Evolutionary conservation across 2,797 vertebrate species (phyloP).

Genomic region (Bovichtus variegatus): DNA sequence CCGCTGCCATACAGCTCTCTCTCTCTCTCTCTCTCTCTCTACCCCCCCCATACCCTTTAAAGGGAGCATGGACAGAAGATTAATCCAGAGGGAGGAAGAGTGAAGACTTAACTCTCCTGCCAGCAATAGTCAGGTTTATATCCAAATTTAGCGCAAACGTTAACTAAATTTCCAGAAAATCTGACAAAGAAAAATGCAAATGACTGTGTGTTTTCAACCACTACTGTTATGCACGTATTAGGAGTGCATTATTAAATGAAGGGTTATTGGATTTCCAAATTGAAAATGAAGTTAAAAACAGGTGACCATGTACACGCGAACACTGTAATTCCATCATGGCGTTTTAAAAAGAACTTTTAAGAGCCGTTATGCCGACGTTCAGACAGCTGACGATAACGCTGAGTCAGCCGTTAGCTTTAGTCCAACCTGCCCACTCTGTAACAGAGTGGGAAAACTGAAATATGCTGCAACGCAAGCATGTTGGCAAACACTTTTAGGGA

Average conservation of each 20-base stretch:
- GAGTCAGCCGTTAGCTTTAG: constrained; percentile 32
- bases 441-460: constrained; percentile 23
- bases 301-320: neutral
- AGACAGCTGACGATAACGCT: constrained; percentile 14
- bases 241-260: neutral
- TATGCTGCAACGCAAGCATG: constrained; percentile 1
- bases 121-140: neutral
- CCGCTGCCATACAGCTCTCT: neutral
- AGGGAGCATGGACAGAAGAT: constrained; percentile 24
- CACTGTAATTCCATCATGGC: neutral
- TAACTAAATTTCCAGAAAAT: neutral
- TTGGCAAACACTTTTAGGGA: no score
- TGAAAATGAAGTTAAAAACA: constrained; percentile 3
- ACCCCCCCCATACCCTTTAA: constrained; percentile 5
- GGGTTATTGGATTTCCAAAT: neutral
- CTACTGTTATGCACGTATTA: neutral
- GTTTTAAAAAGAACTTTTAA: no score
- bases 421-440: constrained; percentile 2
- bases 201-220: neutral
- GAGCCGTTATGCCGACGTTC: no score
- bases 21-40: neutral
- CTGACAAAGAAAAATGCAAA: neutral
- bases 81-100: constrained; percentile 6
- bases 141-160: neutral
- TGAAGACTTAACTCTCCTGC: neutral